phyloP scores from a whole-genome alignment of 2,113 vertebrate genomes.

The Sander vitreus region DNA sequence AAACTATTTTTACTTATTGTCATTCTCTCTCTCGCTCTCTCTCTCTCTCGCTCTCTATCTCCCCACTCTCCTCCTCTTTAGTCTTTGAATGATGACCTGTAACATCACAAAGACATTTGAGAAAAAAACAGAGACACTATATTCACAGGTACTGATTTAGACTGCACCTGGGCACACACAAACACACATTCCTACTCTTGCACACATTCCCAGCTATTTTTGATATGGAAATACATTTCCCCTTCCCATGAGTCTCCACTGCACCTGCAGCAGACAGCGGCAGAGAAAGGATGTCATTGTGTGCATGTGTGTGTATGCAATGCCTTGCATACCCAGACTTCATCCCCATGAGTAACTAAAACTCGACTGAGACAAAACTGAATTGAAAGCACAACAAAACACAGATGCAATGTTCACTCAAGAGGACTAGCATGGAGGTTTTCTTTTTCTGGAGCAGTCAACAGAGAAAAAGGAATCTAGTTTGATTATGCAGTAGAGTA shows the following conservation, averaged over 20 bases:
- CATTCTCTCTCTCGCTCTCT: conserved; percentile 4
- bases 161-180: conserved; percentile 5
- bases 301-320: conserved; percentile 9
- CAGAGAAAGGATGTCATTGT: conserved; percentile 36
- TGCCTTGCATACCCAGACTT: not conserved
- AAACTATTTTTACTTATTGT: conserved; percentile 54
- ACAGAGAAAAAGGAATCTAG: not conserved
- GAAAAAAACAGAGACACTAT: not conserved
- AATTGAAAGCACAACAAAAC: conserved; percentile 47
- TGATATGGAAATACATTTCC: conserved; percentile 67
- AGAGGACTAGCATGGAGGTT: conserved; percentile 1
- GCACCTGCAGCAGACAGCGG: conserved; percentile 56
- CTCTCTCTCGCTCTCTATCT: not conserved
- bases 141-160: conserved; percentile 43
- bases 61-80: conserved; percentile 1
- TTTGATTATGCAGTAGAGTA: not conserved
- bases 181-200: not conserved
- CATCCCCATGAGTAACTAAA: conserved; percentile 29
- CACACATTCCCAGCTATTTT: conserved; percentile 45
- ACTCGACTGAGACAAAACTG: conserved; percentile 46
- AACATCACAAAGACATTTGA: conserved; percentile 38
- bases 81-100: conserved; percentile 45
- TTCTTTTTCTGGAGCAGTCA: not conserved
- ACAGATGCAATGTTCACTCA: conserved; percentile 23
- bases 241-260: conserved; percentile 28